Evolutionary conservation across 2,888 invertebrate species (phyloP), one percentile per base, ranked within the genome.

Genomic region (Noctua comes): DNA sequence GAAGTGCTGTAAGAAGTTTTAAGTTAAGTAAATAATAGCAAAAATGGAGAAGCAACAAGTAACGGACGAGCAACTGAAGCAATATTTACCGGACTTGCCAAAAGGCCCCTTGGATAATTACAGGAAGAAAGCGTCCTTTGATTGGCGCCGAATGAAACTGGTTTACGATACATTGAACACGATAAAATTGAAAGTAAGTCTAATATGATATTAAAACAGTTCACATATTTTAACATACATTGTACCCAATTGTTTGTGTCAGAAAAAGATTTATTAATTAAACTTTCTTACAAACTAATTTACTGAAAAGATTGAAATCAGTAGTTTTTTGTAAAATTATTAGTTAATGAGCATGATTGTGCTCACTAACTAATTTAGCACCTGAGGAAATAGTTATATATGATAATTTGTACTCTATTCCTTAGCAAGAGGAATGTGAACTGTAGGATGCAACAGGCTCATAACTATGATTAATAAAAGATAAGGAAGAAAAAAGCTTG

Each of bases 71-170:
- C 91, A 94, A 80, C 86, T 97, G 75, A 94, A 94, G 82, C 88
- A 93, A 10, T 95, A 97, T 74, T 96, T 97, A 82, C 97, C 97
- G 10, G 97, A 97, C 88, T 97, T 98, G 82, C 97, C 97, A 27
- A 93, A 94, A 46, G 98, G 98, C 10, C 98, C 97, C 27, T 93
- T 98, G 80, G 97, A 98, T 88, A 91, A 88, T 10, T 98, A 98
- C 90, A 96, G 98, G 73, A 97, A 97, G 85, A 97, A 96, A 85
- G 97, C 98, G 0, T 95, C 97, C 0, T 98, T 98, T 89, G 97
- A 98, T 88, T 98, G 98, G 97, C 97, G 98, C 69, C 97, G 97
- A 48, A 95, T 97, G 94, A 97, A 96, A 90, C 91, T 96, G 21
- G 90, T 90, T 62, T 96, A 95, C 80, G 96, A 97, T 75, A 93